Conservation (phyloP, 2,113 vertebrate species). For the Theristicus caerulescens region DNA sequence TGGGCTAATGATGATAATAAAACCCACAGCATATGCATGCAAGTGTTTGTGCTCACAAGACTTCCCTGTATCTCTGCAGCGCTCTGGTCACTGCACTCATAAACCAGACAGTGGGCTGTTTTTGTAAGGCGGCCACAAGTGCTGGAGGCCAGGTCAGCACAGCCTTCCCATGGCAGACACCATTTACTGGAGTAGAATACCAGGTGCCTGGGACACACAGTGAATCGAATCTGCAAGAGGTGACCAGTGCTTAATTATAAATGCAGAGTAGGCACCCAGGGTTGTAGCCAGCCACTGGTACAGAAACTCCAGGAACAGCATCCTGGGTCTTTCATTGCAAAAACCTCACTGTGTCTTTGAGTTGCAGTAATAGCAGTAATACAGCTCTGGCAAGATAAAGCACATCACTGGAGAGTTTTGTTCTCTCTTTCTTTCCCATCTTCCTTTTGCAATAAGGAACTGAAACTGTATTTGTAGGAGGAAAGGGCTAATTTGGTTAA, state of each 20-base stretch:
- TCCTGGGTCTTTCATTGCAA: background rate
- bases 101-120: background rate
- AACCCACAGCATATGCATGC: accelerated
- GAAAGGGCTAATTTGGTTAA: background rate
- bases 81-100: background rate
- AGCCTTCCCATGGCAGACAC: background rate
- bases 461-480: background rate
- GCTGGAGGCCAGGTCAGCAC: background rate
- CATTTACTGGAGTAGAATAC: background rate
- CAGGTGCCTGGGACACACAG: background rate
- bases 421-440: background rate
- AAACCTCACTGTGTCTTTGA: background rate
- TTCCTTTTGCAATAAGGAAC: background rate
- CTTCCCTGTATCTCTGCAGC: background rate
- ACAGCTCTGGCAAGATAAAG: background rate
- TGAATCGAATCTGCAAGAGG: accelerated
- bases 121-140: background rate
- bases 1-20: background rate
- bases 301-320: background rate
- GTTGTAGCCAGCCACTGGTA: background rate
- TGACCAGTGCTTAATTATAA: background rate
- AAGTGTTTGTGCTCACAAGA: background rate
- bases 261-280: accelerated
- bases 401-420: background rate
- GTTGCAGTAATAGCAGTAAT: background rate